Evolutionary conservation across 2,797 vertebrate species (phyloP), one percentile per base, ranked within the genome.

Genomic region (Cossypha heuglini): DNA sequence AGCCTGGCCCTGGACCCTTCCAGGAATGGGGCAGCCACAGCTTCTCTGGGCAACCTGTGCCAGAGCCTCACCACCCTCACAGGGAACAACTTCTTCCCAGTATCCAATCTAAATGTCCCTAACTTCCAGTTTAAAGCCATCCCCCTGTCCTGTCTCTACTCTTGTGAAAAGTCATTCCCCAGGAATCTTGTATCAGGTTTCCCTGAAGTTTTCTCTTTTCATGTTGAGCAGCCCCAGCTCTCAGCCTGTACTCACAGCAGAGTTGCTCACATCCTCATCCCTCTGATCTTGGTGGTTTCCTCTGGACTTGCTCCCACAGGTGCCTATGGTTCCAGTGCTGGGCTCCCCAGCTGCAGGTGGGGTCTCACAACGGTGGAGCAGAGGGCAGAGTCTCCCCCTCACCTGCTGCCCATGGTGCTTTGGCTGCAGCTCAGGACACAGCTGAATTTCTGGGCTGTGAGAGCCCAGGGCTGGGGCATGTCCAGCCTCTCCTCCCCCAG

Each of bases 391-490:
- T 12, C 18, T 12, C 22, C 15, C 21, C 55, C 55, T 48, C 35
- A 37, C 5, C 26, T 42, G 38, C 54, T 67, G 48, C 29, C 19
- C 40, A 5, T 22, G 6, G 18, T 38, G 45, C 61, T 59, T 6
- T 75, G 52, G 52, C 26, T 22, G 21, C 54, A 68, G 48, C 31
- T 22, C 63, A 75, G 69, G 33, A 46, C 33, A 62, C 0, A 0
- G 19, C 0, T 37, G 42, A 35, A 6, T 55, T 49, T 48, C 43
- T n/a, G 42, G 18, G 42, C 22, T 49, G 16, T 8, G 31, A 49
- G n/a, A 1, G 4, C 26, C 16, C 57, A 9, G 0, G 2, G 49
- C 5, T 25, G 11, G 48, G 31, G 31, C 55, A 25, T 0, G 7
- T 4, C 48, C 63, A 69, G 48, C n/a, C 19, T 43, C 55, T 62